Evolutionary conservation across 23 tunicate species (phyloP), one percentile per base, ranked within the genome.

Genomic region (Trididemnum nubilum): DNA sequence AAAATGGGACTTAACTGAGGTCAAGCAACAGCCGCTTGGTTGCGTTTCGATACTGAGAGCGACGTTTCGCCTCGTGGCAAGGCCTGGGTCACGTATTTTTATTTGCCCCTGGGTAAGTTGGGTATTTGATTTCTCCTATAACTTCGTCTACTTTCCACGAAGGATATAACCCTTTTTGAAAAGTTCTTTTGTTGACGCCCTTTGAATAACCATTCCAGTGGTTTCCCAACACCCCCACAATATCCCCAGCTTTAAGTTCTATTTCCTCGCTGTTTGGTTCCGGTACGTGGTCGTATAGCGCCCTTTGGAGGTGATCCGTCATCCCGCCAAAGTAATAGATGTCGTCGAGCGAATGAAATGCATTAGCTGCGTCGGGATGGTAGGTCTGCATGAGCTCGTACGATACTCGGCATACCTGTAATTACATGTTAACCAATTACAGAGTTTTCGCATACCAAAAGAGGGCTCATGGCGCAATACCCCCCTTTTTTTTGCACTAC

Each of bases 161-260:
- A 4, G 98, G 98, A 81, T 88, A 93, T 26, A 93, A 64, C 7
- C 98, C 98, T 0, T 15, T 54, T 73, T 80, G 27, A 18, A 54
- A 27, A 34, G 93, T 88, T 33, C 98, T 51, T 18, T 24, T 66
- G 74, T 93, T 88, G 2, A 27, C 60, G n/a, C 98, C 98, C 67
- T 83, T 88, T 0, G 98, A 93, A 38, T 50, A 83, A 40, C 98
- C 98, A 32, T 93, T 87, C 98, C 98, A 93, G 36, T 93, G 98
- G 67, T 93, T 93, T 2, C 98, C 98, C 2, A 90, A 85, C 1
- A 93, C n/a, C 2, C 78, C 89, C 4, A 93, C 65, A 12, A 80
- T 21, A 37, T 93, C 98, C 1, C 98, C 98, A 21, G 80, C 89
- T 26, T 69, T 40, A 33, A 93, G 30, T 34, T 84, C 83, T 24